Conservation (phyloP, 2,113 vertebrate genomes). For the Pipa parva region DNA sequence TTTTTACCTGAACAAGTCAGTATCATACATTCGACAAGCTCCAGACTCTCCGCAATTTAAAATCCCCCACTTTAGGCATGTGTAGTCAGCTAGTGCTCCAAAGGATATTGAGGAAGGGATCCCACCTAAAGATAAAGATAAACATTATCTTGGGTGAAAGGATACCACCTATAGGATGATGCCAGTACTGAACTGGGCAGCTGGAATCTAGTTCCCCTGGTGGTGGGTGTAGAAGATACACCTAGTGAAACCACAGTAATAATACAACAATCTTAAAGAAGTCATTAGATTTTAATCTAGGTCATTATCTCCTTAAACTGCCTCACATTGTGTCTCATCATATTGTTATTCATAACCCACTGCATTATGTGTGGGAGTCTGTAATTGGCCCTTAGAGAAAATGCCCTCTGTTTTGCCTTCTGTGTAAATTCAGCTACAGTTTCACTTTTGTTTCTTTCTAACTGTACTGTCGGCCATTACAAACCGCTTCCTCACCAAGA, state of each 20-base stretch:
- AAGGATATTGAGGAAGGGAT: constrained; percentile 92
- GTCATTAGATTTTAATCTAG: too few relatives aligned
- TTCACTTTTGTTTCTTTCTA: too few relatives aligned
- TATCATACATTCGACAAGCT: constrained; percentile 77
- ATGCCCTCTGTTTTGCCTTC: too few relatives aligned
- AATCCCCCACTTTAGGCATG: constrained; percentile 88
- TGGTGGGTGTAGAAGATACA: neutral
- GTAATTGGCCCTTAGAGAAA: too few relatives aligned
- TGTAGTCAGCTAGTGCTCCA: constrained; percentile 83
- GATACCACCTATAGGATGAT: neutral
- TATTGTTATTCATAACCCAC: too few relatives aligned
- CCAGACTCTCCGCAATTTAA: constrained; percentile 72
- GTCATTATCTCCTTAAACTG: too few relatives aligned
- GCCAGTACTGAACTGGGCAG: neutral
- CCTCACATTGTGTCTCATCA: too few relatives aligned
- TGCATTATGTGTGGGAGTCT: too few relatives aligned
- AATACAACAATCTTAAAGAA: too few relatives aligned
- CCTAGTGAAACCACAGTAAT: too few relatives aligned
- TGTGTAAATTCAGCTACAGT: too few relatives aligned
- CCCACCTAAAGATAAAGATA: constrained; percentile 66
- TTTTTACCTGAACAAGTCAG: constrained; percentile 70
- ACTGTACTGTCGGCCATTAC: too few relatives aligned
- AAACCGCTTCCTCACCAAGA: constrained; percentile 65
- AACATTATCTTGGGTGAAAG: constrained; percentile 21
- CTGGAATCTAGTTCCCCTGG: neutral